Base-by-base conservation (phyloP, 1,140 invertebrate genomes). In the Schlechtendalia chinensis region DNA sequence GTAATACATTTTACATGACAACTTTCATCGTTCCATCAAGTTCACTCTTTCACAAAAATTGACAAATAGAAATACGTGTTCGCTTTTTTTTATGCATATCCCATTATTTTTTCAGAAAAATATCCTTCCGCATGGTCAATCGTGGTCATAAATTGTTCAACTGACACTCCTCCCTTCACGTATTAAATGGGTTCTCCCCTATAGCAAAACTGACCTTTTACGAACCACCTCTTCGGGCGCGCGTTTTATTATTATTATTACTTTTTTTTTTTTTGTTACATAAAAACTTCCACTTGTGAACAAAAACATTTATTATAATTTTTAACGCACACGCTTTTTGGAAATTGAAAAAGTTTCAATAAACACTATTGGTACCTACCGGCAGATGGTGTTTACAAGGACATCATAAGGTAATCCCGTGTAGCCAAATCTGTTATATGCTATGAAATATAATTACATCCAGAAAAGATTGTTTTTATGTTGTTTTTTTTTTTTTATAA, bases 341-440 rank as follows among this genome's bases (percentile, higher is more conserved):
- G 39, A 79, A 79, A 79, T 79, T 79, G 58, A 79, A 79, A 79
- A 61, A 79, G 22, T 63, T 79, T 61, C 58, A 29, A 79, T 59
- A 79, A 58, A 59, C 22, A 63, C 75, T 19, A 5, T 53, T 50
- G 14, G 47, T 50, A 50, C 47, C 47, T 50, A 29, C 11, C 16
- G 19, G 24, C 16, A 27, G 24, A 5, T 24, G 69, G 3, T 53
- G 50, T 54, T 54, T 54, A 53, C 24, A 1, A 16, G 24, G 45
- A 50, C 16, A 50, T 19, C 16, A 69, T 69, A 69, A 45, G 14
- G 32, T 47, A 47, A 69, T 69, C 22, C 1, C 22, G 24, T 65
- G 17, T 16, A 69, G 1, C n/a, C 12, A n/a, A 69, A 69, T 69
- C 39, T 24, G 32, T 47, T 67, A 14, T 45, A 54, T 6, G 22